Evolutionary conservation across 2,888 invertebrate species (phyloP), one percentile per base, ranked within the genome.

Genomic region (Biston betularia): DNA sequence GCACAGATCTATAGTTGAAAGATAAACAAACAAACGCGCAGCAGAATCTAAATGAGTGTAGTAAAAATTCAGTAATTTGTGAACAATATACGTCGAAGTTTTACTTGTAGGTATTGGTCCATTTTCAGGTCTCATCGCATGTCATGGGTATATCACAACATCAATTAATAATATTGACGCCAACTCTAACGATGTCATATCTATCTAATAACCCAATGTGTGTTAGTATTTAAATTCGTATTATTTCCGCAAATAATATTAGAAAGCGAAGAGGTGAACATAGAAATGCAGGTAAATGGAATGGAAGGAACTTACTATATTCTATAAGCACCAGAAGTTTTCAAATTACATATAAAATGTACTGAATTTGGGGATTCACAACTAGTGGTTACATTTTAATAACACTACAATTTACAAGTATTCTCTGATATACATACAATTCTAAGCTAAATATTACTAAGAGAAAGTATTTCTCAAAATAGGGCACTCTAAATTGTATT

Each of bases 281-380:
- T 76, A 78, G 80, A 87, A 87, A 87, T 87, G 86, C 84, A 88
- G 82, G 83, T 76, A 82, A 77, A 82, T 92, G 91, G 89, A 91
- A 91, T 92, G 89, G 84, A 88, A 87, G 86, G 88, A 87, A 85
- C 91, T 92, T 91, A 92, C 24, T 24, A 24, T 24, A 79, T 78
- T 80, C 90, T 92, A 92, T 83, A 92, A 92, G 92, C 92, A 92
- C 92, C 92, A 91, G 87, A 89, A 88, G 82, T 87, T 89, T 85
- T 84, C 77, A 75, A 85, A 84, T 81, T 85, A 82, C 80, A 75
- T n/a, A 53, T 50, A 0, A 54, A 68, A 68, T 65, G 81, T 80
- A 82, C 78, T 77, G 81, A 81, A 74, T 78, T 79, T 76, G 77
- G 72, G 73, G 78, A 75, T 59, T 81, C 82, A 84, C 71, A 75